Evolutionary conservation across 2,113 vertebrate genomes (phyloP).

Genomic region (Oncorhynchus mykiss): DNA sequence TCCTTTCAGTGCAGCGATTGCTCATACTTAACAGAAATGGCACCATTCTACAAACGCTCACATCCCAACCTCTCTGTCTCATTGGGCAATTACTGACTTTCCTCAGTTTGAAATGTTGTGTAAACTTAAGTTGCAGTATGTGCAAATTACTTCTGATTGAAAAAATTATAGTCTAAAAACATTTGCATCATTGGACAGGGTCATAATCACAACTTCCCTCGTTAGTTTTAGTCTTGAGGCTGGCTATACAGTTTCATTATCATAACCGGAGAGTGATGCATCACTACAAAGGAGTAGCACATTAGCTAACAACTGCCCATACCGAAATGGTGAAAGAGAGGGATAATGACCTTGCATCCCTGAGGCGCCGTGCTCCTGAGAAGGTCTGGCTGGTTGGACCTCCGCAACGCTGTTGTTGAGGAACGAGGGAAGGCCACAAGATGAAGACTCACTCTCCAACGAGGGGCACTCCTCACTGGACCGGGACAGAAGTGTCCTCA

Average conservation of each 20-base stretch:
- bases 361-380: constrained; percentile 18
- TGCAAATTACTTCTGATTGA: constrained; percentile 3
- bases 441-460: constrained; percentile 72
- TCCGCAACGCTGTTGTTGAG: constrained; percentile 45
- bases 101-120: neutral
- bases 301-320: constrained; percentile 75
- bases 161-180: neutral
- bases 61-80: constrained; percentile 31
- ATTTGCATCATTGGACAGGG: neutral
- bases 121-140: neutral
- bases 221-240: neutral
- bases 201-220: neutral
- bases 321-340: neutral
- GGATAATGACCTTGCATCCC: constrained; percentile 72
- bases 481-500: constrained; percentile 78
- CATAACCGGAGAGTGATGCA: too few species aligned
- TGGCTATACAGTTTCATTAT: neutral
- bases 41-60: constrained; percentile 30
- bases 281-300: too few species aligned
- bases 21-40: constrained; percentile 6
- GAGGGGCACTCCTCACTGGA: constrained; percentile 69
- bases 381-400: constrained; percentile 52
- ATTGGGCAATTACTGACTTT: constrained; percentile 28
- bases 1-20: constrained; percentile 35
- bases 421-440: constrained; percentile 66